Evolutionary conservation across 1,140 invertebrate species (phyloP), one percentile per base, ranked within the genome.

Genomic region (Leptopilina boulardi): DNA sequence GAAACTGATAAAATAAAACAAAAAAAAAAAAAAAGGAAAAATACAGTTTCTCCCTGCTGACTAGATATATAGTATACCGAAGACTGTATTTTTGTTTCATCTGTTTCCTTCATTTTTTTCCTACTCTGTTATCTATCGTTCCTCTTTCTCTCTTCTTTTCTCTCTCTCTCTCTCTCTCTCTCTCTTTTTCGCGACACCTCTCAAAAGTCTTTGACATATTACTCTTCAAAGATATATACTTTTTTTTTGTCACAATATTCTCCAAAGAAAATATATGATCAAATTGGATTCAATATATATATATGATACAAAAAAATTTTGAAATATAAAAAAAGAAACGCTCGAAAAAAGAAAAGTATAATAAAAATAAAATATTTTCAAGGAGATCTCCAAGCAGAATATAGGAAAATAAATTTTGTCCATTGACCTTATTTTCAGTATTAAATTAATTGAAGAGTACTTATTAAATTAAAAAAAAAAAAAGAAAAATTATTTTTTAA

Each of bases 51-150:
- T 26, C 23, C 6, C 23, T 23, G 21, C 11, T 11, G 51, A 21
- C 51, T 21, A 21, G 51, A 18, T 21, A n/a, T n/a, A 54, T 18
- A 18, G 18, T 21, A 18, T 21, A 51, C 47, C 23, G 21, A 66
- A 30, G 23, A 3, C 59, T 30, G 23, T 30, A 30, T 71, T 42
- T 47, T 71, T n/a, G 21, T 71, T 44, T 21, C 34, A 21, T 44
- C 70, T 71, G 41, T 71, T 38, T 41, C 38, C 6, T 71, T 42
- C 42, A 15, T 41, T 13, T 71, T 71, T 71, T 44, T n/a, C 34
- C 19, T n/a, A 13, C 15, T 30, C 59, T 30, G 26, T 66, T 34
- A 26, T 66, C 59, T 30, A 23, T n/a, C 13, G 8, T 34, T n/a
- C n/a, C n/a, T n/a, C n/a, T n/a, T n/a, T n/a, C n/a, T n/a, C n/a